phyloP scores from a whole-genome alignment of 1,140 invertebrate genomes.

The Procambarus clarkii region DNA sequence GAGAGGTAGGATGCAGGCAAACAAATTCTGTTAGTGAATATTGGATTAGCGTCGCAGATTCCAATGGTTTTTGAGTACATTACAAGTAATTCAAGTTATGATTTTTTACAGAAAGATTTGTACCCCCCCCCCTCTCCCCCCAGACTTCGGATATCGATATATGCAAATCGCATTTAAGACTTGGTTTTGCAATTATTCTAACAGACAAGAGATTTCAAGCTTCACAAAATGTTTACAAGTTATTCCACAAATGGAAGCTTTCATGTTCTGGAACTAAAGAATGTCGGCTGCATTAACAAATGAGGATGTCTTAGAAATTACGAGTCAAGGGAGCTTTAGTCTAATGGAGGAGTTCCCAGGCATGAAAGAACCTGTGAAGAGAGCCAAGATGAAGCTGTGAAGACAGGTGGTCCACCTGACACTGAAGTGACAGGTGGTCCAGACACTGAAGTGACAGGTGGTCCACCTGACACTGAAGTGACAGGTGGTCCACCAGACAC shows the following conservation, averaged over 20 bases:
- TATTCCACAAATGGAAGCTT: no score
- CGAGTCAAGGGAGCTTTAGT: no score
- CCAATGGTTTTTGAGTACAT: background rate
- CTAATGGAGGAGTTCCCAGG: background rate
- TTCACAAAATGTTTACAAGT: background rate
- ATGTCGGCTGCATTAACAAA: no score
- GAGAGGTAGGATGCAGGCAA: conserved; percentile 13
- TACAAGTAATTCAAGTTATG: background rate
- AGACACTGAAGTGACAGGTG: no score
- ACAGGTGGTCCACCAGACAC: no score
- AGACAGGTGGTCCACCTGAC: no score
- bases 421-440: no score
- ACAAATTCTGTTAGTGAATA: conserved; percentile 20
- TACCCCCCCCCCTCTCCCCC: background rate
- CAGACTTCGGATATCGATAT: background rate
- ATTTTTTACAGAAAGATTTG: conserved; percentile 14
- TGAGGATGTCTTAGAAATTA: no score
- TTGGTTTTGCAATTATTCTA: background rate
- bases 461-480: no score
- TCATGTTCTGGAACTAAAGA: no score
- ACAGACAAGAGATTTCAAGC: background rate
- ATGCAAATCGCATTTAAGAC: background rate
- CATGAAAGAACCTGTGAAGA: no score
- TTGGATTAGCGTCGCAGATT: background rate
- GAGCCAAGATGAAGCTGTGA: no score